Evolutionary conservation across 2,797 vertebrate species (phyloP).

Genomic region (Siniperca undulata): DNA sequence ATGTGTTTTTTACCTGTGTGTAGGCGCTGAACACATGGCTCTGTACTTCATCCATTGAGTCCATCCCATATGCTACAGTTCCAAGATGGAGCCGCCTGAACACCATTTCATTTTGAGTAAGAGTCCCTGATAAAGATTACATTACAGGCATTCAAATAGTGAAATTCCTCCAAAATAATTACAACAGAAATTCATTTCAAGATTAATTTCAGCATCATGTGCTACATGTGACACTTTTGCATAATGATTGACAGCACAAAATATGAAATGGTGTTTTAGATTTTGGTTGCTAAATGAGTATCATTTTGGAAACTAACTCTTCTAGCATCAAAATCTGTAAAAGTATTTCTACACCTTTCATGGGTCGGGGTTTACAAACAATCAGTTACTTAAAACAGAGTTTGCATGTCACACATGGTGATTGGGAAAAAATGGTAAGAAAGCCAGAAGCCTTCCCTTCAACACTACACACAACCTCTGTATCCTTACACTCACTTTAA

Average conservation of each 20-base stretch:
- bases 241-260: not conserved
- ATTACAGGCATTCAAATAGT: not conserved
- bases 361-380: not conserved
- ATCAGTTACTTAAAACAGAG: slow-evolving; percentile 4
- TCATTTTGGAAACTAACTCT: not conserved
- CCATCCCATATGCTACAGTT: slow-evolving; percentile 96
- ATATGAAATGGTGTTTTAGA: not conserved
- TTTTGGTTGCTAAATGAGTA: not conserved
- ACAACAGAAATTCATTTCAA: not conserved
- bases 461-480: slow-evolving; percentile 49
- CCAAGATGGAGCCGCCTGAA: slow-evolving; percentile 97
- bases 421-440: slow-evolving; percentile 15
- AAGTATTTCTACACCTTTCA: not conserved
- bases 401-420: slow-evolving; percentile 29
- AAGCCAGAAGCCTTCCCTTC: slow-evolving; percentile 50
- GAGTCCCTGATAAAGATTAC: slow-evolving; percentile 87
- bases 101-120: slow-evolving; percentile 99
- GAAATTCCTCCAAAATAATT: not conserved
- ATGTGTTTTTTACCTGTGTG: slow-evolving; percentile 88
- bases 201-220: not conserved
- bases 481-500: slow-evolving; percentile 77
- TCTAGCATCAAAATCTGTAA: not conserved
- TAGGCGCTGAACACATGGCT: slow-evolving; percentile 98
- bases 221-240: not conserved
- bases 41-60: slow-evolving; percentile 99